Conservation (phyloP, 2,888 invertebrate genomes). For the Apomyelois bistriatella region DNA sequence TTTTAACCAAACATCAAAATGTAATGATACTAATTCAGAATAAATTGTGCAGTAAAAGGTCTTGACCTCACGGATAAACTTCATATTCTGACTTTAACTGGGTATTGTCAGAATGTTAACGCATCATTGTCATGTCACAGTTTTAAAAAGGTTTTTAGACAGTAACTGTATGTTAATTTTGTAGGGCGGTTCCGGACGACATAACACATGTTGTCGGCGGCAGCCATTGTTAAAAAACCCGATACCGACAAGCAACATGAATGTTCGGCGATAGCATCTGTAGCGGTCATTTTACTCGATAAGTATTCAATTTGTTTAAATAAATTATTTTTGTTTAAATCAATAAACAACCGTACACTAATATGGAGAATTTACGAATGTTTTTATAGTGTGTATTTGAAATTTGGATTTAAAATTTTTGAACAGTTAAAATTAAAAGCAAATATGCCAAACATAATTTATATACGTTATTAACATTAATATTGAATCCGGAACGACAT, state of each 20-base stretch:
- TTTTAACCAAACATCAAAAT: no score
- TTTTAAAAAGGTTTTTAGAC: conserved; percentile 55
- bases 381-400: neutral
- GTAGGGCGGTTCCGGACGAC: conserved; percentile 59
- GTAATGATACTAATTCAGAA: no score
- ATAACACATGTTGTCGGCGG: conserved; percentile 66
- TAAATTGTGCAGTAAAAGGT: conserved; percentile 25
- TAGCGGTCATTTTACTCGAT: conserved; percentile 11
- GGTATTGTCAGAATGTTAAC: conserved; percentile 67
- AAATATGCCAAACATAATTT: neutral
- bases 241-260: conserved; percentile 47
- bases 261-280: conserved; percentile 48
- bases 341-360: neutral
- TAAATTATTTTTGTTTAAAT: conserved; percentile 9
- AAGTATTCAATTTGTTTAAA: conserved; percentile 13
- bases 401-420: no score
- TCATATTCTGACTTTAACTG: conserved; percentile 60
- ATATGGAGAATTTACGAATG: neutral
- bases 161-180: conserved; percentile 68
- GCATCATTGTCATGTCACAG: conserved; percentile 71
- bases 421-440: neutral
- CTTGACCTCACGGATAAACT: conserved; percentile 44
- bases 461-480: neutral
- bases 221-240: conserved; percentile 56
- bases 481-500: conserved; percentile 2